Base-by-base conservation (phyloP, 2,113 vertebrate genomes). In the Bothrops jararaca region DNA sequence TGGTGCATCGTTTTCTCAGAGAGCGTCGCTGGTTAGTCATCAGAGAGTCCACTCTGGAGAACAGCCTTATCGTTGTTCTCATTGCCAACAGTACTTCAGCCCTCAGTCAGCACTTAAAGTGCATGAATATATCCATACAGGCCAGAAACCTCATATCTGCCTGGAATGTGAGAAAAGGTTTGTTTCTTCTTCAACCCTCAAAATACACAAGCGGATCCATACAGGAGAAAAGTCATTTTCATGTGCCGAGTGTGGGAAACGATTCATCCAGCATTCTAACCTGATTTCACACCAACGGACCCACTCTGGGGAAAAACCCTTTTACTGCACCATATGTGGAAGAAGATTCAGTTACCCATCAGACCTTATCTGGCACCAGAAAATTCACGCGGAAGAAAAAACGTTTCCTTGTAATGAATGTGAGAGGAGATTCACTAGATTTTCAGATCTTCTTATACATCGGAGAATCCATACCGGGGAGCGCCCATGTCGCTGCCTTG, bases 261-360 rank as follows among this genome's bases (percentile, higher is more conserved):
- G 94, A 90, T 97, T 97, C 91, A 96, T 96, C 86, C 96, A 96
- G 92, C 94, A 94, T 7, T 97, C 96, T 0, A 96, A 96, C 0
- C 94, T 97, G 3, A 96, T 96, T 26, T 95, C 96, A 0, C 96
- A 97, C 90, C 94, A 92, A 90, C 91, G 95, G 2, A 90, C 74
- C 0, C 58, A 93, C 85, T 87, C 85, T 2, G 90, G 92, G 5
- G 90, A 39, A 22, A 93, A 91, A 26, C 58, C 85, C 0, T 93
- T 91, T 60, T 89, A 88, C 88, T 92, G 88, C 7, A n/a, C 29
- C 0, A 8, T 92, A 29, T 92, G 88, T 1, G 92, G 88, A 29
- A 89, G 88, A 39, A 50, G 74, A 45, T 92, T 92, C 88, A 90
- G 88, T 88, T 92, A 92, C 45, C 88, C 92, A 5, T 92, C 74